Base-by-base conservation (phyloP, 2,113 vertebrate genomes). In the Eulacestoma nigropectus region DNA sequence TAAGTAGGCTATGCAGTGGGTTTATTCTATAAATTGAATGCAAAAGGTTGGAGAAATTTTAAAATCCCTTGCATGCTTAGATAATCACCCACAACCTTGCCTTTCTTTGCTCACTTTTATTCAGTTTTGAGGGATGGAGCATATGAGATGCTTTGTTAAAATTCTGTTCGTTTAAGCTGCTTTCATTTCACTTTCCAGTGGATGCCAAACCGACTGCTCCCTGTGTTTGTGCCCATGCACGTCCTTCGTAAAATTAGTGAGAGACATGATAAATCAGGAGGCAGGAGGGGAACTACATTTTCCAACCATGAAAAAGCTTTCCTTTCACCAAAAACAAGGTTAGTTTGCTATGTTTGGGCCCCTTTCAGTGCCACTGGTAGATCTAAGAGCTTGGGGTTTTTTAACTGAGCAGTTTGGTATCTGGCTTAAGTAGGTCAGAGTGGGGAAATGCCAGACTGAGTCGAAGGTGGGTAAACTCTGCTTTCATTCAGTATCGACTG, bases 201-300 rank as follows among this genome's bases (percentile, higher is more conserved):
- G 46, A 12, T 13, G 39, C 9, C 32, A 73, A 50, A 39, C 7
- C 5, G 7, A 4, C 18, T 68, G 9, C 22, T 46, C 46, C 37
- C 26, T 10, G 1, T 3, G 1, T 64, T 11, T 37, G 18, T 56
- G 35, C 50, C 62, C 0, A 0, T 16, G 18, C 19, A 16, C 26
- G n/a, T 27, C 46, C 10, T 82, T 84, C 55, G 23, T 53, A 69
- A 84, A 84, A 57, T 10, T 27, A 27, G 16, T 13, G 33, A 76
- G n/a, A 62, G 10, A 20, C 1, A 2, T 1, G 1, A 33, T 16
- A 77, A 49, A 85, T 4, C 1, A 2, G 13, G n/a, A 6, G 1
- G 6, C 0, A 0, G 29, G 13, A 14, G 11, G 7, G 13, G 23
- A 69, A 46, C 11, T n/a, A 7, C 26, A 21, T 23, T 81, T 92